Conservation (phyloP, 2,797 vertebrate genomes). For the Myripristis murdjan region DNA sequence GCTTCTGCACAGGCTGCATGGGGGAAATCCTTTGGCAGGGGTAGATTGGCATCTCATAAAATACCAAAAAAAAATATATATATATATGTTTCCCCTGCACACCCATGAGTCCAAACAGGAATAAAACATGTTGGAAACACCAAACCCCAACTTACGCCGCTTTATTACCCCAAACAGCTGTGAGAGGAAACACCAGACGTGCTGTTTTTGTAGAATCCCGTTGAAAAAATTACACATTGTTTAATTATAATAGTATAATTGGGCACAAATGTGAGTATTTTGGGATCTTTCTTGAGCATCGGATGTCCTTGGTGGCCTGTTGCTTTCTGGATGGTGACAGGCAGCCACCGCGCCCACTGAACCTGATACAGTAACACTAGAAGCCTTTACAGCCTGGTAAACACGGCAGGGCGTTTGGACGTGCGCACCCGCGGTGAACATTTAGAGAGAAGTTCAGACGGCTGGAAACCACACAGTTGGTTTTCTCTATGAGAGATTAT, state of each 20-base stretch:
- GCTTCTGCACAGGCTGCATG: no score
- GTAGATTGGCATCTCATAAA: no score
- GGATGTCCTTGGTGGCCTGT: conserved; percentile 48
- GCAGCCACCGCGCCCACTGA: conserved; percentile 48
- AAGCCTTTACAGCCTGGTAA: conserved; percentile 22
- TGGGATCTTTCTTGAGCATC: conserved; percentile 7
- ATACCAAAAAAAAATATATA: no score
- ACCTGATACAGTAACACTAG: conserved; percentile 63
- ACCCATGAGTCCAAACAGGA: no score
- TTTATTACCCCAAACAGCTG: no score
- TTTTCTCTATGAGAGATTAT: neutral
- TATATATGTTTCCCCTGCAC: no score
- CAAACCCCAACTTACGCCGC: no score
- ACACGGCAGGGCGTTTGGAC: conserved; percentile 28
- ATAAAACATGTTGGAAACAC: no score
- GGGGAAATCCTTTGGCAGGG: no score
- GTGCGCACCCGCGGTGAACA: conserved; percentile 7
- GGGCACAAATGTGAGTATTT: conserved; percentile 12
- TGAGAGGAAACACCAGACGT: no score
- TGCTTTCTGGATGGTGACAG: conserved; percentile 49
- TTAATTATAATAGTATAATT: neutral
- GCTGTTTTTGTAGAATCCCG: no score
- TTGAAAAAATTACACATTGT: no score
- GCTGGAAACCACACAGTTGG: neutral
- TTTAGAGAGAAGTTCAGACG: neutral